These are phyloP conservation scores for Erpobdella octoculata DNA, from an alignment of 2,888 invertebrate genomes.

Conservation along the genomic window DNA sequence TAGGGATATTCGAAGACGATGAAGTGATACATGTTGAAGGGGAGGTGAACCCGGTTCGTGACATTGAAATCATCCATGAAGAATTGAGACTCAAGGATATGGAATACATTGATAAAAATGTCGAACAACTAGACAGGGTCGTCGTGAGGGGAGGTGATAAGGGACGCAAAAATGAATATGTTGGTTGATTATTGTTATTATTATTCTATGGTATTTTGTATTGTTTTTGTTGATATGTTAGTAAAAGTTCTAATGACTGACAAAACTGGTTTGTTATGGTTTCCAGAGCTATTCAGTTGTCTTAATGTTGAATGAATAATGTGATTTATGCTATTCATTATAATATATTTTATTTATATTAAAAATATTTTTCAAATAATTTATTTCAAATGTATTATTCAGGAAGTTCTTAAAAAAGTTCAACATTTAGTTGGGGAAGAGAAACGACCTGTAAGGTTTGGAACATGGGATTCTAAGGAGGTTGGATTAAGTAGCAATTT, in stretches of 20 bases:
- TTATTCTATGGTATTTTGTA: not conserved
- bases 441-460: conserved; percentile 84
- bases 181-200: conserved; percentile 56
- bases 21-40: conserved; percentile 97
- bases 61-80: conserved; percentile 89
- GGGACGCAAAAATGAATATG: conserved; percentile 87
- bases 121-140: conserved; percentile 77
- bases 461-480: conserved; percentile 84
- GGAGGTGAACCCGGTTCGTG: conserved; percentile 91
- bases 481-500: conserved; percentile 57
- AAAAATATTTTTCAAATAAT: not conserved
- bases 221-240: not conserved
- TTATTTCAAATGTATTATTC: too few relatives aligned
- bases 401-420: conserved; percentile 80
- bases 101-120: conserved; percentile 70
- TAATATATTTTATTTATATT: not conserved
- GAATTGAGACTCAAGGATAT: conserved; percentile 89
- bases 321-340: not conserved
- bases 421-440: conserved; percentile 71
- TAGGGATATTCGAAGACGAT: conserved; percentile 92
- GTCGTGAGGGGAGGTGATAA: conserved; percentile 75
- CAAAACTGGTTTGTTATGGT: not conserved
- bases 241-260: not conserved
- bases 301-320: not conserved
- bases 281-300: not conserved